These are phyloP conservation scores for Meiosimyza decipiens DNA, from an alignment of 2,888 invertebrate genomes.

Conservation along the genomic window DNA sequence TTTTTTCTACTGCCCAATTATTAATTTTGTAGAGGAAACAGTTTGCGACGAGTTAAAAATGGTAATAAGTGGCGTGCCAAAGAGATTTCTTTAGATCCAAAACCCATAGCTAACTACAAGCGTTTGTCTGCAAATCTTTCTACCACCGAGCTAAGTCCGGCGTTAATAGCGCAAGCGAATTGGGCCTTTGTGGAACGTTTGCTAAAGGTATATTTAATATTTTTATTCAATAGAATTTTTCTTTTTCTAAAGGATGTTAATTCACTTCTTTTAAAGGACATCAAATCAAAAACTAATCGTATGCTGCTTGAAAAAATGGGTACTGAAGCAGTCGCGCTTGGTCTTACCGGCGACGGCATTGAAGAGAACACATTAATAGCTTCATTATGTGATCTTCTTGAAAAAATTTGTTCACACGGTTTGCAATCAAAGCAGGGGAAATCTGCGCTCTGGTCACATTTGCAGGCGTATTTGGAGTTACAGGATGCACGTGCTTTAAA, in stretches of 20 bases:
- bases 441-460: slow-evolving; percentile 96
- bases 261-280: slow-evolving; percentile 72
- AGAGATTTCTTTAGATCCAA: slow-evolving; percentile 71
- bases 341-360: slow-evolving; percentile 87
- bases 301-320: slow-evolving; percentile 99
- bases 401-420: slow-evolving; percentile 98
- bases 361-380: slow-evolving; percentile 99
- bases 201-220: slow-evolving; percentile 76
- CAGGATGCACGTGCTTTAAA: slow-evolving; percentile 72
- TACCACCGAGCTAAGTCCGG: slow-evolving; percentile 74
- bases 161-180: slow-evolving; percentile 94
- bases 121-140: slow-evolving; percentile 64
- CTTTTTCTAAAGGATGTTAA: neutral
- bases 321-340: slow-evolving; percentile 93
- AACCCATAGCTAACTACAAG: slow-evolving; percentile 60
- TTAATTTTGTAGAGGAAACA: slow-evolving; percentile 65
- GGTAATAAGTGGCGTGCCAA: slow-evolving; percentile 74
- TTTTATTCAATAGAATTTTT: neutral
- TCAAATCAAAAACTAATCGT: slow-evolving; percentile 94
- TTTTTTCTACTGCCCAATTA: slow-evolving; percentile 38
- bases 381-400: slow-evolving; percentile 96
- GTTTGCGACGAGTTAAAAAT: slow-evolving; percentile 73
- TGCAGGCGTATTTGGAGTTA: slow-evolving; percentile 88
- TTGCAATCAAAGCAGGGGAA: slow-evolving; percentile 95
- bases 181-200: slow-evolving; percentile 98